A percentile compares a stretch with the other conserved stretches of the same genome.
phyloP scores from a whole-genome alignment of 2,888 invertebrate species.

The Amorpha juglandis region DNA sequence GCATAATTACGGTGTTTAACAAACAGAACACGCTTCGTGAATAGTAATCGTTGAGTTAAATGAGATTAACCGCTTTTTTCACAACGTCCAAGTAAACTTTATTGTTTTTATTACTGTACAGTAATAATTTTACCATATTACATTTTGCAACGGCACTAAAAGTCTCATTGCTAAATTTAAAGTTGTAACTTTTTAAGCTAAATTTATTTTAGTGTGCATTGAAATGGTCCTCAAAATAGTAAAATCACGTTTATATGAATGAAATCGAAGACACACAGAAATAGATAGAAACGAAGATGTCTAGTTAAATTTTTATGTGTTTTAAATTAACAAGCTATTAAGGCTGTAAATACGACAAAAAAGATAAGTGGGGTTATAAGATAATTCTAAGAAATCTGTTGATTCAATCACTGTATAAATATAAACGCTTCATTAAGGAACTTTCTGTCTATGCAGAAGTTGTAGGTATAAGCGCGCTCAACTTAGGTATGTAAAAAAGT shows the following conservation, averaged over 20 bases:
- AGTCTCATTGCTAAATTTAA: too few species aligned
- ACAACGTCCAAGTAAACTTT: neutral
- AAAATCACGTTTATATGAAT: neutral
- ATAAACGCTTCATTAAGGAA: too few species aligned
- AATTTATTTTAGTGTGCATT: too few species aligned
- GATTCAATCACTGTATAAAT: too few species aligned
- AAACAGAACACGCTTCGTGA: slow-evolving; percentile 1
- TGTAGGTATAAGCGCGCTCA: too few species aligned
- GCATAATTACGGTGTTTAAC: neutral
- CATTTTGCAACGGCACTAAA: neutral
- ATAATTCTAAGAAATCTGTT: too few species aligned
- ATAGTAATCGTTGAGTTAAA: slow-evolving; percentile 3
- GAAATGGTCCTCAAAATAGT: too few species aligned
- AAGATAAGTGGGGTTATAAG: too few species aligned
- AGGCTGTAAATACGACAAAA: too few species aligned
- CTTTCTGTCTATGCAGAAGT: too few species aligned
- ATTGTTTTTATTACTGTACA: neutral
- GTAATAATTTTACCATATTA: neutral
- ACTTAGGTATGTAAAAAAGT: too few species aligned
- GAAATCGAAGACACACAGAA: neutral
- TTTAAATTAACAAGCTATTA: neutral
- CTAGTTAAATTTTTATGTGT: neutral
- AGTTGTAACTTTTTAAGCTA: too few species aligned
- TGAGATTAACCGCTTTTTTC: neutral
- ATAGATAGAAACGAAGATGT: neutral